Conservation (phyloP, 2,113 vertebrate species). For the Hiodon tergisus region DNA sequence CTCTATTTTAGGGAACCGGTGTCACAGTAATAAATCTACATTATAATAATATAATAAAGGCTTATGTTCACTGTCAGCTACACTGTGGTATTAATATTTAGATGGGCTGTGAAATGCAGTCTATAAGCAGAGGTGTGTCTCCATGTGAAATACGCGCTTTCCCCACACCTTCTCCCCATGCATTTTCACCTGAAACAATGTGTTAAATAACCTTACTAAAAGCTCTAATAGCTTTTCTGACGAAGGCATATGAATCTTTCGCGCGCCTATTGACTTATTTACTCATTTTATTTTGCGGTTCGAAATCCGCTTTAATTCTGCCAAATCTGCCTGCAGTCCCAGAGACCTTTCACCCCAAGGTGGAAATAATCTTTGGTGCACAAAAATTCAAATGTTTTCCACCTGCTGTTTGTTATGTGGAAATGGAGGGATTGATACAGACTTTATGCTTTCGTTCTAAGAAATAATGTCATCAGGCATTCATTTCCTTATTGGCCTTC, state of each 20-base stretch:
- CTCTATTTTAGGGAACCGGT: background rate
- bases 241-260: constrained; percentile 30
- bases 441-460: background rate
- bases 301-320: constrained; percentile 30
- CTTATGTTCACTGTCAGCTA: no score
- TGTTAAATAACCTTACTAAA: background rate
- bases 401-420: background rate
- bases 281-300: constrained; percentile 13
- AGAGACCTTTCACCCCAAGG: background rate
- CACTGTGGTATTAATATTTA: background rate
- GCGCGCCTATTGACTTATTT: constrained; percentile 27
- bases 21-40: background rate
- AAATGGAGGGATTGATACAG: background rate
- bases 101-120: background rate
- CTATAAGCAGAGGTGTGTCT: background rate
- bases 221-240: constrained; percentile 24
- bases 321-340: constrained; percentile 19
- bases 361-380: background rate
- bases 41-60: no score
- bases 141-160: background rate
- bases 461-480: background rate
- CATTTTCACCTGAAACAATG: constrained; percentile 1
- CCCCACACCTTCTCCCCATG: background rate
- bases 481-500: background rate
- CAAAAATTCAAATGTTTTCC: background rate